phyloP scores from a whole-genome alignment of 2,888 invertebrate species.

The Tryphoninae sp. region DNA sequence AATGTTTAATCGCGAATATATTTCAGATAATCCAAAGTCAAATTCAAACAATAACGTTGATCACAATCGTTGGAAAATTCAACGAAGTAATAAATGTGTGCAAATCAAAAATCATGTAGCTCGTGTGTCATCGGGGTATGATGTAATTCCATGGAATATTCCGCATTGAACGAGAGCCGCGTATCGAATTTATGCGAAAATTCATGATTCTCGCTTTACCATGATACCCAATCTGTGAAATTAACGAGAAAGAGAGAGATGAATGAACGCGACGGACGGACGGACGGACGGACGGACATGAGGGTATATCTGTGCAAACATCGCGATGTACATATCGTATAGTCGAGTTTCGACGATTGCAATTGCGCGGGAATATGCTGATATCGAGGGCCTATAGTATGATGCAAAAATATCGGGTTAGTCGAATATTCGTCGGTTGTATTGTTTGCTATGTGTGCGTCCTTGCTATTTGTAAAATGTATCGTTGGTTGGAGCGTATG shows the following conservation, averaged over 20 bases:
- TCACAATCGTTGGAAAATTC: too few species aligned
- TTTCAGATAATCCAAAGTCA: too few species aligned
- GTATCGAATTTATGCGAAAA: slow-evolving; percentile 33
- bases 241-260: slow-evolving; percentile 32
- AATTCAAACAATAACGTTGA: too few species aligned
- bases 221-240: slow-evolving; percentile 20
- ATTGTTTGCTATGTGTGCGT: background rate
- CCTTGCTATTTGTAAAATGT: slow-evolving; percentile 49
- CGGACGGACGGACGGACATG: too few species aligned
- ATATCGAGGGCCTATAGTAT: slow-evolving; percentile 28
- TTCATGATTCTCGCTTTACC: slow-evolving; percentile 12
- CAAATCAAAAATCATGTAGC: background rate
- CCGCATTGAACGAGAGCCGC: background rate
- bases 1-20: too few species aligned
- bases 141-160: slow-evolving; percentile 4
- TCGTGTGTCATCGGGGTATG: background rate
- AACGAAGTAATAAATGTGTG: too few species aligned
- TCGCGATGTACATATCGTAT: slow-evolving; percentile 23
- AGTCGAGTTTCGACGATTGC: slow-evolving; percentile 49
- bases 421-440: background rate
- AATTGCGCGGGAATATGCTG: slow-evolving; percentile 59
- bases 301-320: slow-evolving; percentile 38
- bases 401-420: background rate
- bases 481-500: slow-evolving; percentile 25
- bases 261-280: background rate